phyloP scores from a whole-genome alignment of 2,888 invertebrate species.

The Alsophila aescularia region DNA sequence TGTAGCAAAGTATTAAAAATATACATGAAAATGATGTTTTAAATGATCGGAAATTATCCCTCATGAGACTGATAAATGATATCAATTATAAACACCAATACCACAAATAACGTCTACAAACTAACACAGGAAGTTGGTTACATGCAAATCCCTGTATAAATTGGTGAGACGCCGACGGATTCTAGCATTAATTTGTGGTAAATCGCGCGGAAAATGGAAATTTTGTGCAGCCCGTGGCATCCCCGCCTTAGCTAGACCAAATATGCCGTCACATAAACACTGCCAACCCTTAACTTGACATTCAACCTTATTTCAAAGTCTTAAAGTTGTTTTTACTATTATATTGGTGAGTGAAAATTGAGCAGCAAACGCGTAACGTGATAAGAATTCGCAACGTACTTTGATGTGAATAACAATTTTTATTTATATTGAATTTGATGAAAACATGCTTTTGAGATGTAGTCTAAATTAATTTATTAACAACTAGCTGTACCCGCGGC shows the following conservation, averaged over 20 bases:
- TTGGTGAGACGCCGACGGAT: conserved; percentile 76
- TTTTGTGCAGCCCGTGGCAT: conserved; percentile 80
- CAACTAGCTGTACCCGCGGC: too few species aligned
- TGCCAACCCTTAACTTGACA: conserved; percentile 32
- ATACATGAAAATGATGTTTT: too few species aligned
- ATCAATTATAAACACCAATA: not conserved
- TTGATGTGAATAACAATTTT: conserved; percentile 59
- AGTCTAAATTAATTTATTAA: too few species aligned
- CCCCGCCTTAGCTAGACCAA: conserved; percentile 45
- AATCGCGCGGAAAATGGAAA: conserved; percentile 83
- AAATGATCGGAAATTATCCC: too few species aligned
- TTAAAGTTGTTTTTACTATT: conserved; percentile 39
- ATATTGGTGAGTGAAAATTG: conserved; percentile 28
- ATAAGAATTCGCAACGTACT: conserved; percentile 63
- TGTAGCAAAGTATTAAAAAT: too few species aligned
- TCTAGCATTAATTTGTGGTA: conserved; percentile 81
- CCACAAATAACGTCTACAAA: conserved; percentile 24
- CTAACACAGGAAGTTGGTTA: conserved; percentile 60
- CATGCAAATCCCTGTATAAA: conserved; percentile 78
- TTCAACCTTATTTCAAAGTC: conserved; percentile 33
- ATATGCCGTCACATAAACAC: conserved; percentile 39
- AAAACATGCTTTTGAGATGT: not conserved
- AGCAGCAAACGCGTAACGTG: conserved; percentile 55
- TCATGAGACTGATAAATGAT: too few species aligned
- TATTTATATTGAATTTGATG: conserved; percentile 21